Evolutionary conservation across 2,797 vertebrate species (phyloP).

Genomic region (Silurus lanzhouensis): DNA sequence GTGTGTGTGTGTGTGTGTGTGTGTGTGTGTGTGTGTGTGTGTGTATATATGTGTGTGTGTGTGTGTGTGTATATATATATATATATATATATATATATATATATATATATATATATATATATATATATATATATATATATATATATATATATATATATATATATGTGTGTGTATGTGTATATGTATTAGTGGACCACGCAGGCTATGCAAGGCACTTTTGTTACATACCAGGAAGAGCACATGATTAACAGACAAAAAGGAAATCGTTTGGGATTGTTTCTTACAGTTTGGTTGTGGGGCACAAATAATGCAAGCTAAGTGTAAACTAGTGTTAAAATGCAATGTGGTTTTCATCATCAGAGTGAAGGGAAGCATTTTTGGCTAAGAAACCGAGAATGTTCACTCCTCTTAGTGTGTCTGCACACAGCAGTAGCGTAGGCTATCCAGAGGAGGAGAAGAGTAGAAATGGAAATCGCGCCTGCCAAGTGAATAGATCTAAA

Average conservation of each 20-base stretch:
- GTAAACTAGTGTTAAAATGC: not conserved
- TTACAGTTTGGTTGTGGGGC: not conserved
- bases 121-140: too few species aligned
- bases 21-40: too few species aligned
- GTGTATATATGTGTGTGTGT: too few species aligned
- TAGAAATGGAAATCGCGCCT: not conserved
- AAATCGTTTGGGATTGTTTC: not conserved
- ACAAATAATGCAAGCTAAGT: not conserved
- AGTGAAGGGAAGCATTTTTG: not conserved
- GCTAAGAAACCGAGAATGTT: not conserved
- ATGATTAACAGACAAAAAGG: not conserved
- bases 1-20: too few species aligned
- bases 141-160: too few species aligned
- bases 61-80: too few species aligned
- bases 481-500: constrained; percentile 13
- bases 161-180: too few species aligned
- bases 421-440: not conserved
- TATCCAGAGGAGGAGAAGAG: not conserved
- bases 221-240: not conserved
- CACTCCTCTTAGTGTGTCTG: not conserved
- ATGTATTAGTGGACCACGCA: not conserved
- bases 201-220: not conserved
- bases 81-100: too few species aligned
- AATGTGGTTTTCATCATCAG: not conserved
- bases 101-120: too few species aligned